Evolutionary conservation across 35 echinoderm and acorn worm genomes (phyloP), one percentile per base, ranked within the genome.

Genomic region (Apostichopus parvimensis): DNA sequence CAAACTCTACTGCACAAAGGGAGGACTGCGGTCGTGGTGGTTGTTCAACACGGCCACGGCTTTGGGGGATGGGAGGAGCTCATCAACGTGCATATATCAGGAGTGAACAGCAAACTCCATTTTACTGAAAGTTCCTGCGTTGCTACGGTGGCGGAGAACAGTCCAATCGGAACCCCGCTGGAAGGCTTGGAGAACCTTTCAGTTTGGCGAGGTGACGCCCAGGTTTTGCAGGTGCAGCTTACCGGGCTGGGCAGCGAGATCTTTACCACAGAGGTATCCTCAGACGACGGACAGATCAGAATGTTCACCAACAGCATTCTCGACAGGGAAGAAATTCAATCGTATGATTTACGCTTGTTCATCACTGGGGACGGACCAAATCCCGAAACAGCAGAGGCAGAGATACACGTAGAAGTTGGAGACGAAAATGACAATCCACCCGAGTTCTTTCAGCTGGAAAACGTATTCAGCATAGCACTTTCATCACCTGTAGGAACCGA

Each of bases 21-120:
- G 10, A 91, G 89, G 89, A 91, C 89, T 79, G 89, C 52, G 53
- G 71, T 91, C 1, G 56, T 91, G 68, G 68, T 91, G 5, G 89
- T 91, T 55, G 89, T 91, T 9, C 71, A 91, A 66, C 89, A 91
- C 59, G 73, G 54, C 71, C 73, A 79, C 2, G 89, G 89, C 13
- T 56, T 73, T 0, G 52, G 45, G 7, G 53, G 9, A 1, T 91
- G 89, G 89, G 89, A 91, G 20, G 89, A 91, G 57, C n/a, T 91
- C 6, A 79, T 91, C 34, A 91, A 91, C 79, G 89, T 91, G 71
- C 89, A 91, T 60, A 91, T 91, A 91, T 77, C 89, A 78, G 89
- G 89, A 78, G 89, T 79, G 4, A 91, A 91, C 56, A 78, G 14
- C 21, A 77, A 79, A 26, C 89, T 91, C 59, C 89, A 91, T 34